Conservation (phyloP, 2,797 vertebrate species). For the Numenius phaeopus region DNA sequence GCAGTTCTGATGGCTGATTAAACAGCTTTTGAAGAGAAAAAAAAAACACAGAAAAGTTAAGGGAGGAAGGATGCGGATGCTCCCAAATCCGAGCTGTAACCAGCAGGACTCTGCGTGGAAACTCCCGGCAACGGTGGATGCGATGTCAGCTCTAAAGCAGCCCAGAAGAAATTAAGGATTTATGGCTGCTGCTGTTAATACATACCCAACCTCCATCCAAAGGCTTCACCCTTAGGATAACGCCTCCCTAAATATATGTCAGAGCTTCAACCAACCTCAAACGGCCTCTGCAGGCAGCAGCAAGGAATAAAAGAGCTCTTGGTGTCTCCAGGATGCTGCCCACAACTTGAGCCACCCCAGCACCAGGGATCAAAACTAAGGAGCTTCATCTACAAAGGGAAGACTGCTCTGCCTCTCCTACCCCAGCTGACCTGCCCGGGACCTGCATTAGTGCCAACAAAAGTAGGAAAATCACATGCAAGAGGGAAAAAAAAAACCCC, state of each 20-base stretch:
- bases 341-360: not conserved
- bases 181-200: not conserved
- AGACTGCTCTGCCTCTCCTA: not conserved
- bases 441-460: accelerated
- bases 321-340: not conserved
- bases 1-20: not conserved
- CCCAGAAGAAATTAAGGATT: not conserved
- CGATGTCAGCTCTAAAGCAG: not conserved
- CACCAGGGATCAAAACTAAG: not conserved
- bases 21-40: not conserved
- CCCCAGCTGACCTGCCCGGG: not conserved
- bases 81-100: not conserved
- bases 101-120: not conserved
- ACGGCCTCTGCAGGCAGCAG: not conserved
- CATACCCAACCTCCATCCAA: not conserved
- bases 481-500: not conserved
- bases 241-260: accelerated
- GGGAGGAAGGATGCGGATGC: not conserved
- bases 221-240: not conserved
- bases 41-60: not conserved
- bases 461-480: not conserved
- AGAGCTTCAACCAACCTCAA: not conserved
- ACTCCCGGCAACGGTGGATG: accelerated
- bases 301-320: not conserved
- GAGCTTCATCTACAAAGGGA: not conserved